Evolutionary conservation across 2,888 invertebrate genomes (phyloP).

Genomic region (Cyaniris semiargus): DNA sequence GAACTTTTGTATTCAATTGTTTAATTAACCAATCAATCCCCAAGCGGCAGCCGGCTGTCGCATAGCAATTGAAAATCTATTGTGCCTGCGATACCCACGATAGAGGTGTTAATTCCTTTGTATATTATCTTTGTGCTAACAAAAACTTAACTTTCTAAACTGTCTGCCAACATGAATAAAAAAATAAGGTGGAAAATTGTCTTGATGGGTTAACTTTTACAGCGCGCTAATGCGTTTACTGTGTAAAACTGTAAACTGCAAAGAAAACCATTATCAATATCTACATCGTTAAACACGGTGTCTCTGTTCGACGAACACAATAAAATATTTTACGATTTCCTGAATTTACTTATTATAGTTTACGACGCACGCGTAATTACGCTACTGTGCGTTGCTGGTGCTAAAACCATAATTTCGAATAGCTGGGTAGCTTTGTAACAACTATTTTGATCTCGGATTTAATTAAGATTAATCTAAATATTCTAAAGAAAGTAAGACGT

Average conservation of each 20-base stretch:
- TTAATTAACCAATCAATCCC: no score
- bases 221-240: not conserved
- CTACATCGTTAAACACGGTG: conserved; percentile 1
- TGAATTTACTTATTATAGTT: conserved; percentile 27
- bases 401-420: not conserved
- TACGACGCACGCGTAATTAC: not conserved
- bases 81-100: no score
- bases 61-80: no score
- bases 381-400: conserved; percentile 1
- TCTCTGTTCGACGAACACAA: not conserved
- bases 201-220: conserved; percentile 6
- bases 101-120: no score
- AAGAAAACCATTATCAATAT: conserved; percentile 23
- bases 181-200: not conserved
- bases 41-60: no score
- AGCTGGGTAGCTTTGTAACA: not conserved
- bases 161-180: not conserved
- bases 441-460: not conserved
- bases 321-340: conserved; percentile 27
- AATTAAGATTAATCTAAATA: not conserved
- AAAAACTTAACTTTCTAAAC: not conserved
- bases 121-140: not conserved
- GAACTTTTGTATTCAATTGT: no score
- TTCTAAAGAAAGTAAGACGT: no score
- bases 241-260: conserved; percentile 18